phyloP scores from a whole-genome alignment of 35 echinoderm and acorn worm species.

The Lytechinus pictus region DNA sequence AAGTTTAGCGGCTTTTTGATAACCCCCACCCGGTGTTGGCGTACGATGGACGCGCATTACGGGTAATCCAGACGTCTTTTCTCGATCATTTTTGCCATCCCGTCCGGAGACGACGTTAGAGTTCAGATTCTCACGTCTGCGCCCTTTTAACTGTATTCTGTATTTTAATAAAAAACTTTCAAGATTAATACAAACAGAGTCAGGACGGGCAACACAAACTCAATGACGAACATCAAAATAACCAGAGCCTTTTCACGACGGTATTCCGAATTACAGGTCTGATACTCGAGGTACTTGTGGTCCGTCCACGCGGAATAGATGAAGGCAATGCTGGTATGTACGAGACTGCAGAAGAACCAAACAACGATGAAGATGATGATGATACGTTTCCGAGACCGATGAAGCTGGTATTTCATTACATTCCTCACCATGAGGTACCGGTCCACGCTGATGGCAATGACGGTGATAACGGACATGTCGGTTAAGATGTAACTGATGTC shows the following conservation, averaged over 20 bases:
- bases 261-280: background rate
- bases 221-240: background rate
- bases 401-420: background rate
- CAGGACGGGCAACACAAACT: background rate
- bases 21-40: background rate
- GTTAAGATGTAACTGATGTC: background rate
- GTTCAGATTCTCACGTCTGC: too few species aligned
- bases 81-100: background rate
- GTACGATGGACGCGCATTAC: background rate
- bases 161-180: background rate
- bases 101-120: too few species aligned
- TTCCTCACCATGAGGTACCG: background rate
- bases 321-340: background rate
- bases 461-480: slow-evolving; percentile 27
- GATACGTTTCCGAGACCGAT: background rate
- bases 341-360: background rate
- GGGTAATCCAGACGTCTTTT: too few species aligned
- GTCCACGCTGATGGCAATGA: slow-evolving; percentile 5
- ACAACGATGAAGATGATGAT: background rate
- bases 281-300: background rate
- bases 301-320: background rate
- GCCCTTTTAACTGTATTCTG: background rate
- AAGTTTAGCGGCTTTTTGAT: background rate
- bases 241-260: background rate
- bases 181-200: background rate